phyloP scores from a whole-genome alignment of 2,888 invertebrate genomes.

The Volucella bombylans region DNA sequence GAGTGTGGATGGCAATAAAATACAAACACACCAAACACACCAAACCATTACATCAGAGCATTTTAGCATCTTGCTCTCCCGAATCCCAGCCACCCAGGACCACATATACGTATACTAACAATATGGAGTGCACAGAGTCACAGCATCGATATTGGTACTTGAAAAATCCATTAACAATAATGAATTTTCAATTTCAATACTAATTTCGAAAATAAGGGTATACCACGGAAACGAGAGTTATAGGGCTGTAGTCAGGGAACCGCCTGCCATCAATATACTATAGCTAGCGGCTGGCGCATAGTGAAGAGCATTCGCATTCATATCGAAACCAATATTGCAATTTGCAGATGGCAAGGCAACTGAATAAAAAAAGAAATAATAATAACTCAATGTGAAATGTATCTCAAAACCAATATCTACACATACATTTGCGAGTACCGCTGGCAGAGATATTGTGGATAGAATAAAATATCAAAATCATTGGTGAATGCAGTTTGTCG shows the following conservation, averaged over 20 bases:
- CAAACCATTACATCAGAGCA: neutral
- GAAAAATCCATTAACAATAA: slow-evolving; percentile 74
- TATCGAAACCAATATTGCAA: slow-evolving; percentile 68
- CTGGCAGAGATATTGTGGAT: too few species aligned
- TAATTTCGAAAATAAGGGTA: slow-evolving; percentile 65
- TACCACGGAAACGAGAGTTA: slow-evolving; percentile 35
- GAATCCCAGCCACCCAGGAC: too few species aligned
- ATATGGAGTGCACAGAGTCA: slow-evolving; percentile 30
- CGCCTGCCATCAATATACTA: too few species aligned
- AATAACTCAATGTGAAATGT: slow-evolving; percentile 13
- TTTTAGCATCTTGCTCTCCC: too few species aligned
- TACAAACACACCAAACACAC: slow-evolving; percentile 16
- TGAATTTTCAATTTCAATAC: slow-evolving; percentile 74
- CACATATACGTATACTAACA: too few species aligned
- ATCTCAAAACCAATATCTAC: slow-evolving; percentile 1
- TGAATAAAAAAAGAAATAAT: slow-evolving; percentile 35
- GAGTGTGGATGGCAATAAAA: slow-evolving; percentile 43
- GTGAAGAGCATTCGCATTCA: slow-evolving; percentile 22
- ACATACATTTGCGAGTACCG: neutral
- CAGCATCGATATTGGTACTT: slow-evolving; percentile 72
- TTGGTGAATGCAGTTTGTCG: too few species aligned
- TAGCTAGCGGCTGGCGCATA: too few species aligned
- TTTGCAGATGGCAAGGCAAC: slow-evolving; percentile 47
- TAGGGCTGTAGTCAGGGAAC: neutral
- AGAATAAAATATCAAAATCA: too few species aligned